Base-by-base conservation (phyloP, 2,888 invertebrate genomes). In the Dolichomitus sp. region DNA sequence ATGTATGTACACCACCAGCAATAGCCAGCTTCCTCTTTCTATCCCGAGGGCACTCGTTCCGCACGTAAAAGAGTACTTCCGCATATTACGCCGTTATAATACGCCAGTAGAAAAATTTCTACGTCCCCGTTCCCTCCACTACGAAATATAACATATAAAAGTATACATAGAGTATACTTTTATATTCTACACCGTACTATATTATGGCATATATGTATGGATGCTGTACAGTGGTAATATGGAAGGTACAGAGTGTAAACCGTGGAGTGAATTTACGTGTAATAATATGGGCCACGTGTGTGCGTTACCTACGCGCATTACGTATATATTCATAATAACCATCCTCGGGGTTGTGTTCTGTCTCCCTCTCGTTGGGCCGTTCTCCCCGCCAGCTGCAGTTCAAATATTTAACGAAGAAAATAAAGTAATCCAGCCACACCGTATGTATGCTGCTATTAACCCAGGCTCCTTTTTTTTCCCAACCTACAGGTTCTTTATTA, bases 361-460 rank as follows among this genome's bases (percentile, higher is more conserved):
- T 59, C 57, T 17, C 45, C 5, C 30, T 33, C 57, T 59, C 59
- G 17, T n/a, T 30, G 59, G 17, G 40, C 12, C 42, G 61, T 17
- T 59, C 63, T 19, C 30, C 54, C 57, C 59, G 50, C 57, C 66
- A 45, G 52, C 19, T 19, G 52, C 52, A 61, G 75, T 63, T 82
- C 80, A 83, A 83, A 83, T 83, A 80, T 83, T 83, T 83, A 83
- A 79, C 79, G 82, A 72, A 75, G 79, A 79, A 83, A 83, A 83
- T 83, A 79, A 83, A 83, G 75, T 75, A 75, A 79, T 79, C 82
- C 70, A 45, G 75, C 66, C 54, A 66, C 72, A 66, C 42, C 54
- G 45, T 79, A 48, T 59, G 69, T 59, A 74, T 63, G 69, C 70
- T 45, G 33, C 75, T 68, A 83, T 79, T 72, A 79, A 83, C 66